These are phyloP conservation scores for Rhabdomys dilectus DNA, from an alignment of 2,113 vertebrate genomes.

Conservation along the genomic window DNA sequence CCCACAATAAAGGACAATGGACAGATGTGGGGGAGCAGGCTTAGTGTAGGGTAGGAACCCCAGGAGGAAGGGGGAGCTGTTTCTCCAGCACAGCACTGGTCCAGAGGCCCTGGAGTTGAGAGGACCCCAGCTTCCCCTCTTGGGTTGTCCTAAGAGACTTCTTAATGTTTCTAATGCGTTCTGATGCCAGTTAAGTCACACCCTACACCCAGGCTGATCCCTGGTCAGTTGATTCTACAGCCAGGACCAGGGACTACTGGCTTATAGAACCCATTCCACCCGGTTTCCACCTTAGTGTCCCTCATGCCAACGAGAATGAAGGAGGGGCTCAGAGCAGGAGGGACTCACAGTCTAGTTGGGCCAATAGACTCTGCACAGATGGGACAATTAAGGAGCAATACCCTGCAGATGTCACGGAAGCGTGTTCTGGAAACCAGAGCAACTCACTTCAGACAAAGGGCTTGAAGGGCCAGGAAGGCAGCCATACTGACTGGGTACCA, in stretches of 20 bases:
- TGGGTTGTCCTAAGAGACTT: not conserved
- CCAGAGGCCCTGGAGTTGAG: not conserved
- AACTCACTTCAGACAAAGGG: not conserved
- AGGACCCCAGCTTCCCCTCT: not conserved
- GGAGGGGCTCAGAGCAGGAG: conserved; percentile 8
- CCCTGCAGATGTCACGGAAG: not conserved
- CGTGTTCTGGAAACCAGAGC: not conserved
- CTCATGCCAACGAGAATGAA: not conserved
- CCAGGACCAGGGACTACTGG: not conserved
- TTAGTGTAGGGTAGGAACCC: rapidly evolving
- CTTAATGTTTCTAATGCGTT: not conserved
- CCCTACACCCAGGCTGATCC: not conserved
- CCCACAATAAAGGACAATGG: rapidly evolving
- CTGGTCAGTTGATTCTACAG: not conserved
- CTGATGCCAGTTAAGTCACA: not conserved
- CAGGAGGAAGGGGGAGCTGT: not conserved
- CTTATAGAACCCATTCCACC: not conserved
- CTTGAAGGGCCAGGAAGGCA: not conserved
- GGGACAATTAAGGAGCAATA: conserved; percentile 46
- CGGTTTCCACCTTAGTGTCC: not conserved
- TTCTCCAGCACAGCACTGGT: not conserved
- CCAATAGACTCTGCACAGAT: conserved; percentile 53
- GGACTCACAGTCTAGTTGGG: conserved; percentile 73
- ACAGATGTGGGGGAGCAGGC: not conserved
- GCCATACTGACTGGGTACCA: not conserved